phyloP scores from a whole-genome alignment of 2,113 vertebrate genomes.

The Gymnobelideus leadbeateri region DNA sequence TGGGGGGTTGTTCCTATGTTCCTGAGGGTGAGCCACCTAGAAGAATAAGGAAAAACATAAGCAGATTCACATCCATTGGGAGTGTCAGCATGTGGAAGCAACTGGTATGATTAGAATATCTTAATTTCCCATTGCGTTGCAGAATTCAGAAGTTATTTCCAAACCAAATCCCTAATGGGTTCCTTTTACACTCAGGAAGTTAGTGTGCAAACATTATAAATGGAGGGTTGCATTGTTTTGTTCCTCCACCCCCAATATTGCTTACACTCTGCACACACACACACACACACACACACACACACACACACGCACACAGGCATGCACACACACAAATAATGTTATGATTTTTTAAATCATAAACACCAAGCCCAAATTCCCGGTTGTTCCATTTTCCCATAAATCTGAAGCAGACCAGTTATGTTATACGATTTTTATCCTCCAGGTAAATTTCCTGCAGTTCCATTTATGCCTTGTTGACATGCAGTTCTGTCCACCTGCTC shows the following conservation, averaged over 20 bases:
- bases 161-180: conserved; percentile 74
- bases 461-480: conserved; percentile 68
- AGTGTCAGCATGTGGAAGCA: neutral
- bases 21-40: neutral
- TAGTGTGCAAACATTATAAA: conserved; percentile 60
- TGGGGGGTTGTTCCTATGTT: neutral
- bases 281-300: too few relatives aligned
- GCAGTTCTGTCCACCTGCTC: conserved; percentile 81
- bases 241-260: conserved; percentile 14
- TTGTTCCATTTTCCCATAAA: conserved; percentile 74
- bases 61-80: neutral
- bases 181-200: conserved; percentile 70
- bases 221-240: conserved; percentile 67
- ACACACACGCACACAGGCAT: conserved; percentile 77
- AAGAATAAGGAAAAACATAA: neutral
- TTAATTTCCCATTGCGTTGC: conserved; percentile 58
- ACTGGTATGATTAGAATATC: conserved; percentile 35
- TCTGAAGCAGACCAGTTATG: conserved; percentile 64
- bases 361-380: conserved; percentile 73
- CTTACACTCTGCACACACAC: conserved; percentile 69
- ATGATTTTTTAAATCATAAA: conserved; percentile 78
- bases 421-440: conserved; percentile 66
- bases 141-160: conserved; percentile 68
- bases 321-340: conserved; percentile 63
- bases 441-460: conserved; percentile 74